Conservation (phyloP, 2,113 vertebrate species). For the Nothocercus nigrocapillus region DNA sequence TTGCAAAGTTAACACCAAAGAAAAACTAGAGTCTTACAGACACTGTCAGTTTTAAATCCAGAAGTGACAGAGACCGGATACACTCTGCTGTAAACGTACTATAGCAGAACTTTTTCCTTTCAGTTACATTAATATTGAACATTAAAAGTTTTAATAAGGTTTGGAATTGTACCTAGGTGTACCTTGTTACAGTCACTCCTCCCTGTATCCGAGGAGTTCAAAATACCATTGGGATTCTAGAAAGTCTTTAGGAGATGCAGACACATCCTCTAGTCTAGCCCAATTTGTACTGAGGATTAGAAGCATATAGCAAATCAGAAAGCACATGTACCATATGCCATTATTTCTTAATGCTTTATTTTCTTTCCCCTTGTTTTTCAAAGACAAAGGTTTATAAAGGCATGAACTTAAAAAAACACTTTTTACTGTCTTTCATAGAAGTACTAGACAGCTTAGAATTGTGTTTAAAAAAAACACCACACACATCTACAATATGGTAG, state of each 20-base stretch:
- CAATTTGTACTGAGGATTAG: not conserved
- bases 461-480: not conserved
- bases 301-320: not conserved
- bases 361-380: not conserved
- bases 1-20: not conserved
- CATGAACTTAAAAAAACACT: not conserved
- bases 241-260: not conserved
- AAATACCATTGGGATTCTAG: not conserved
- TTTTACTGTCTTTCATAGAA: not conserved
- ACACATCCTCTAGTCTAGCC: not conserved
- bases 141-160: not conserved
- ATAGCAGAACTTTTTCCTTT: not conserved
- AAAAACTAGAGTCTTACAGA: not conserved
- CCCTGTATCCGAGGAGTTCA: not conserved
- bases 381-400: not conserved
- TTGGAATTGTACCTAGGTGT: not conserved
- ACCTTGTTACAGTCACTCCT: not conserved
- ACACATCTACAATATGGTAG: not conserved
- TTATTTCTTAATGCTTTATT: not conserved
- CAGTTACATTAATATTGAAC: not conserved
- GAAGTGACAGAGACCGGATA: not conserved
- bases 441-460: not conserved
- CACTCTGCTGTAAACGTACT: not conserved
- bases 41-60: not conserved
- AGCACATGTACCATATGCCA: not conserved